Conservation (phyloP, 2,797 vertebrate genomes). For the Varecia variegata region DNA sequence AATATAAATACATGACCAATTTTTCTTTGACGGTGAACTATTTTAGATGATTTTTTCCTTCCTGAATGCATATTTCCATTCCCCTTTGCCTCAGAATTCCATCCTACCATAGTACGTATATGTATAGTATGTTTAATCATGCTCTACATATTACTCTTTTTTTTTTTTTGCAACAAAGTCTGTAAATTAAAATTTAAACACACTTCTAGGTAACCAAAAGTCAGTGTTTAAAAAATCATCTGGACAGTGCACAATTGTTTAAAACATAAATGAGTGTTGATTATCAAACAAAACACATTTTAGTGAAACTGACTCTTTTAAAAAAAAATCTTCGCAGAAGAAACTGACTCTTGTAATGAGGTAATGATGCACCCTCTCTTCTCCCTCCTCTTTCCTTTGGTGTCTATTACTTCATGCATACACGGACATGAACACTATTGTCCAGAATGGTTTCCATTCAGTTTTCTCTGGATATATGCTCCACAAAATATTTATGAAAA, state of each 20-base stretch:
- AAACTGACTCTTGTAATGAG: neutral
- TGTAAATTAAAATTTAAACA: neutral
- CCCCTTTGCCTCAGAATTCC: neutral
- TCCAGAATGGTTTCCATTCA: neutral
- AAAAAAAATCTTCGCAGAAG: too few species aligned
- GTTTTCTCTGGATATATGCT: neutral
- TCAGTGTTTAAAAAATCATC: neutral
- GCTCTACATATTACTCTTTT: neutral
- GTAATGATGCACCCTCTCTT: neutral
- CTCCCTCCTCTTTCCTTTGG: neutral
- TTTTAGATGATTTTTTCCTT: neutral
- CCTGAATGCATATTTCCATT: neutral
- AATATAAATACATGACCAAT: neutral
- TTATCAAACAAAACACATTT: neutral
- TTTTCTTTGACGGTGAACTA: neutral
- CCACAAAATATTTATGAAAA: neutral
- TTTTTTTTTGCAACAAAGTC: neutral
- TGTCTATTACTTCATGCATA: neutral
- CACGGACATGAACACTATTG: neutral
- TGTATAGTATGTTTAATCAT: neutral
- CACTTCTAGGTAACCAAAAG: neutral
- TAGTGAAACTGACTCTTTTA: neutral
- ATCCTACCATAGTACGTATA: neutral
- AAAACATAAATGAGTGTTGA: neutral
- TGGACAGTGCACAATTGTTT: neutral